Evolutionary conservation across 2,888 invertebrate genomes (phyloP), one percentile per base, ranked within the genome.

Genomic region (Yponomeuta cagnagella): DNA sequence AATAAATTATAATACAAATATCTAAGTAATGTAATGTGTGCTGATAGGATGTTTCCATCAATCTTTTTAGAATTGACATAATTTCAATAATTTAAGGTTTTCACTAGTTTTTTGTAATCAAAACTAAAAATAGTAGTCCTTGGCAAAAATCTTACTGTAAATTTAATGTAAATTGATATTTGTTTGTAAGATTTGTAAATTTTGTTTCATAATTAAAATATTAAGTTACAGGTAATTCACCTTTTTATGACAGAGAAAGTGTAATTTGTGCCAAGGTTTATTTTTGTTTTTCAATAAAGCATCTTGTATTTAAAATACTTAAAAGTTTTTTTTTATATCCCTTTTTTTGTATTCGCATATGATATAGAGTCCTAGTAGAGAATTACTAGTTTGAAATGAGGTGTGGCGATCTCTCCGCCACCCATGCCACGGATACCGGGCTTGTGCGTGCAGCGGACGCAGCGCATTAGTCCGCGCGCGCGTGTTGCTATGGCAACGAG

Each of bases 251-350:
- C 1, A 58, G 15, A 15, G 52, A 15, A 58, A 58, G 52, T 58
- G 52, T 58, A 58, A 58, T 15, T 64, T 64, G 64, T 64, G 67
- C 43, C 67, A 43, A 37, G 67, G 67, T 12, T 48, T 9, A 37
- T 33, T 37, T 37, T 67, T 37, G 33, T 65, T 37, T 67, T 67
- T 67, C 10, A 67, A 67, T 67, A 67, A 67, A 67, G n/a, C 15
- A 64, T 64, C 67, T 67, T 67, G 67, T 67, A 67, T 67, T 67
- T 67, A 15, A 67, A 43, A 8, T 5, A 8, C 8, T 43, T 8
- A 66, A 37, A 2, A 4, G 1, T 66, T 31, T 37, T 37, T 67
- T 67, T 37, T 67, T 6, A 12, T 5, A 43, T 43, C 3, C 9
- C 8, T 6, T 8, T 8, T 43, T 8, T 43, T 23, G 23, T 23